A percentile compares a stretch with the other conserved stretches of the same genome.
Evolutionary conservation across 2,888 invertebrate genomes (phyloP).

Genomic region (Conops quadrifasciatus): DNA sequence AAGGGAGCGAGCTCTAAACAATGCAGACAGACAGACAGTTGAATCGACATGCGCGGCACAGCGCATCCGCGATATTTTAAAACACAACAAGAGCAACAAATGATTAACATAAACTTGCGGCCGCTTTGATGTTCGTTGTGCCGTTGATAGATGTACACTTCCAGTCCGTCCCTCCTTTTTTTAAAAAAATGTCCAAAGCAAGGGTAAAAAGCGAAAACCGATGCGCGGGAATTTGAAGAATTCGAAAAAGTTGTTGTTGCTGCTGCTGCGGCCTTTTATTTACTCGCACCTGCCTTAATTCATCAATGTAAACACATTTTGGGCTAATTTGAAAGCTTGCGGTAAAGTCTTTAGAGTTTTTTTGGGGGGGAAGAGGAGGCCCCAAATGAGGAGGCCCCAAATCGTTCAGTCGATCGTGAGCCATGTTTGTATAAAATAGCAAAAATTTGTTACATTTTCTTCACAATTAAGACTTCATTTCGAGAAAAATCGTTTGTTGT

Average conservation of each 20-base stretch:
- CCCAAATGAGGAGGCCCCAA: too few species aligned
- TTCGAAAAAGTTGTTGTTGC: not conserved
- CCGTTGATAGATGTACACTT: not conserved
- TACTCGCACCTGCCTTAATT: not conserved
- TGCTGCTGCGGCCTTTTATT: not conserved
- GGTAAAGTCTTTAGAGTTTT: too few species aligned
- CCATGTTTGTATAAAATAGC: not conserved
- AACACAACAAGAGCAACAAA: not conserved
- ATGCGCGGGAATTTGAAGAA: not conserved
- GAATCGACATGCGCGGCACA: not conserved
- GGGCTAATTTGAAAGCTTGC: too few species aligned
- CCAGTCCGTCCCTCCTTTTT: not conserved
- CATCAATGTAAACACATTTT: not conserved
- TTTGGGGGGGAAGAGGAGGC: too few species aligned
- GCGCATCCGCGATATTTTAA: not conserved
- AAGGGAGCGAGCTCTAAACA: not conserved
- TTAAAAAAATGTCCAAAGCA: not conserved
- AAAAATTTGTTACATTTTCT: not conserved
- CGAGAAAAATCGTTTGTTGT: not conserved
- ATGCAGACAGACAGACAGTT: not conserved
- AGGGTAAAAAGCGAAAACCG: not conserved
- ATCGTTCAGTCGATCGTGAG: not conserved
- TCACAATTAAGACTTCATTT: not conserved
- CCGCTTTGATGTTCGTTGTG: conserved; percentile 8
- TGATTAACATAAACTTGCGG: conserved; percentile 19